Conservation (phyloP, 1,140 invertebrate genomes). For the Drosophila trapezifrons region DNA sequence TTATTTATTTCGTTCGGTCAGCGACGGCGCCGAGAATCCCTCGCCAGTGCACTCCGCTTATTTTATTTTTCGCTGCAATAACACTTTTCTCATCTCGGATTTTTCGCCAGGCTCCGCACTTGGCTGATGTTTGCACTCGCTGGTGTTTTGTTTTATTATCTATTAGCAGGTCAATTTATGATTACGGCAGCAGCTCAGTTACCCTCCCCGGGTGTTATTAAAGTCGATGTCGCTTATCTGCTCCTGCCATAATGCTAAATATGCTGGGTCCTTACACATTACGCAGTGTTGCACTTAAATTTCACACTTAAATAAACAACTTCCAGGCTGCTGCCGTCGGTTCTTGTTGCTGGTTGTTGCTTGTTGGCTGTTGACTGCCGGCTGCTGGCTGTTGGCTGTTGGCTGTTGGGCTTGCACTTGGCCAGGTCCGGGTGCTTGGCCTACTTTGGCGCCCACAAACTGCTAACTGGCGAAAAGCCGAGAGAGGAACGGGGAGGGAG, state of each 20-base stretch:
- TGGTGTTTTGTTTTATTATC: conserved; percentile 54
- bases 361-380: conserved; percentile 29
- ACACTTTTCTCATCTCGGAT: conserved; percentile 21
- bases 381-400: conserved; percentile 47
- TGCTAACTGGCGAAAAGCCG: conserved; percentile 70
- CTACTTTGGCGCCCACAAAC: conserved; percentile 74
- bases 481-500: not conserved
- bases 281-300: conserved; percentile 72
- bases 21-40: conserved; percentile 58
- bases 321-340: conserved; percentile 55
- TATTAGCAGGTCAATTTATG: conserved; percentile 73
- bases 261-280: conserved; percentile 58
- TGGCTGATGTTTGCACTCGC: conserved; percentile 29
- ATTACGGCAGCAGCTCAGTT: conserved; percentile 31
- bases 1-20: conserved; percentile 63
- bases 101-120: not conserved
- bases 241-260: conserved; percentile 60
- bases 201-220: conserved; percentile 45
- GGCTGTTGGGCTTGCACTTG: conserved; percentile 63
- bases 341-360: conserved; percentile 22
- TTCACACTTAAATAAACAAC: conserved; percentile 82
- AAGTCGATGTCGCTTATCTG: conserved; percentile 59
- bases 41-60: conserved; percentile 36
- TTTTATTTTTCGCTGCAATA: conserved; percentile 29
- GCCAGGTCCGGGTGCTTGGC: conserved; percentile 64